Base-by-base conservation (phyloP, 2,797 vertebrate genomes). In the Trematomus bernacchii region DNA sequence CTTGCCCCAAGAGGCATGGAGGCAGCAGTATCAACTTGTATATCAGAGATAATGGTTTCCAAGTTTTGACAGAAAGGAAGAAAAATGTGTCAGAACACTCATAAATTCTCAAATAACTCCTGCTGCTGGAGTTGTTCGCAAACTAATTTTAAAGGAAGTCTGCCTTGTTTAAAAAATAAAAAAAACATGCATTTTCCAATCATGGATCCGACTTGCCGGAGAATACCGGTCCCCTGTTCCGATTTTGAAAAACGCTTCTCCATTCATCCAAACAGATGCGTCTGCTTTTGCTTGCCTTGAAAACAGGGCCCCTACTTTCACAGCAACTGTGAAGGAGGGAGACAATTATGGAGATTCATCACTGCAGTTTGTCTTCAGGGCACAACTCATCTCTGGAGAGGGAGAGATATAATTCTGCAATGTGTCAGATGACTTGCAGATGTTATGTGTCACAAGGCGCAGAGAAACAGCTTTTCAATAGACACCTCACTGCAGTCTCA, bases 261-360 rank as follows among this genome's bases (percentile, higher is more conserved):
- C 43, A 63, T 85, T 79, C 68, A 79, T 80, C 69, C 66, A 83
- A 73, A 83, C 82, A 86, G 86, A 90, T 82, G 78, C 3, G 40
- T 61, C 71, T 68, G 60, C 76, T 71, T 83, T 75, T 55, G 23
- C 73, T 74, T 64, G 53, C 85, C 71, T 71, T 27, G 62, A 74
- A 69, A 90, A 64, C 63, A 57, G 4, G 46, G 48, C 15, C 71
- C 55, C 65, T 51, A 67, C 87, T 67, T 83, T 63, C 60, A 58
- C 44, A 65, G 73, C 59, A 74, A 75, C 68, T 80, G 79, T 40
- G 82, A 76, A 73, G 55, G 70, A 80, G 71, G 74, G 72, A 84
- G 89, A 84, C 83, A 73, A 87, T 93, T 89, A 91, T 83, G 67
- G 82, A 91, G 89, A 92, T 92, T 88, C 90, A 92, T 93, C 89